A percentile compares a stretch with the other conserved stretches of the same genome.
phyloP scores from a whole-genome alignment of 2,797 vertebrate species.

The Karalla daura region DNA sequence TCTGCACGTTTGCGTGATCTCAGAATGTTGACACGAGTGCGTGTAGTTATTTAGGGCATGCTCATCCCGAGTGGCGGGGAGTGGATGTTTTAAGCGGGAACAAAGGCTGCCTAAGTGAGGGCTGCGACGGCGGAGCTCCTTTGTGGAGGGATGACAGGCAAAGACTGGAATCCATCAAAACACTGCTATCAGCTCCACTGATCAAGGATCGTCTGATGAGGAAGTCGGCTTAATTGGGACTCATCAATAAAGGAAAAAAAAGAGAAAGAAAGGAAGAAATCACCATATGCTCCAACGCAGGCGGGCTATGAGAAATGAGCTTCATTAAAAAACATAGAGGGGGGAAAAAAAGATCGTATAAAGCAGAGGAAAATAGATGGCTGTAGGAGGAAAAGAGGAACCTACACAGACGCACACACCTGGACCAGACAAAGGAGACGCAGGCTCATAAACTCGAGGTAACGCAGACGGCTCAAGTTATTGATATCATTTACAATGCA shows the following conservation, averaged over 20 bases:
- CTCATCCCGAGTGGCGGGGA: conserved; percentile 40
- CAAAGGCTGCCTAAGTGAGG: conserved; percentile 55
- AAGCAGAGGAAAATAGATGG: conserved; percentile 25
- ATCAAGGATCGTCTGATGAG: conserved; percentile 65
- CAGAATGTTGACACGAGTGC: conserved; percentile 14
- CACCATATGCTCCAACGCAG: conserved; percentile 49
- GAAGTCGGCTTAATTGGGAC: conserved; percentile 66
- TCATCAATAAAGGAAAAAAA: conserved; percentile 77
- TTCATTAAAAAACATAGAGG: conserved; percentile 62
- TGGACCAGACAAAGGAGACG: conserved; percentile 41
- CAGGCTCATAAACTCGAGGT: conserved; percentile 53
- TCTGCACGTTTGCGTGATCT: conserved; percentile 44
- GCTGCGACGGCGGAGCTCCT: conserved; percentile 48
- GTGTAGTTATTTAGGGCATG: conserved; percentile 62
- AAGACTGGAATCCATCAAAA: conserved; percentile 61
- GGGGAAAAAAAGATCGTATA: not conserved
- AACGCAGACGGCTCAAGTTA: conserved; percentile 52
- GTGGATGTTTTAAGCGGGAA: conserved; percentile 52
- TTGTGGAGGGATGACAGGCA: conserved; percentile 51
- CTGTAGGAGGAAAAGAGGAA: conserved; percentile 27
- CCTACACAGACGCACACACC: conserved; percentile 17
- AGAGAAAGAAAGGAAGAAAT: too few relatives aligned
- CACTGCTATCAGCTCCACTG: conserved; percentile 63
- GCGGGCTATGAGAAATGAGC: conserved; percentile 53
- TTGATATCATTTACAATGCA: conserved; percentile 73